Conservation (phyloP, 2,797 vertebrate genomes). For the Scolopax rusticola region DNA sequence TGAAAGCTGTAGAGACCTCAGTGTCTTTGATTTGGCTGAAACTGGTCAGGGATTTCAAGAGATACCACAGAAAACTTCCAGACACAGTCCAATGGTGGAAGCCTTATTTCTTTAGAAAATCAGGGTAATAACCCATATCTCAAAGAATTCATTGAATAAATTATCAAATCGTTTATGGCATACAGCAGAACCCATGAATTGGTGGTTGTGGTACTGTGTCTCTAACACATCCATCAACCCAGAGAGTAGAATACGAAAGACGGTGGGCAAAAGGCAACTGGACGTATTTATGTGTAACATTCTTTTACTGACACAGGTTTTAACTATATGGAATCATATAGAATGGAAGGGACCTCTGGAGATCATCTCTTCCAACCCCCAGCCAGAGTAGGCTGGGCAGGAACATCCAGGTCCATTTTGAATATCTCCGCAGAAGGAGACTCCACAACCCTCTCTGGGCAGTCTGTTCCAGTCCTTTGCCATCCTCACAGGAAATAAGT, state of each 20-base stretch:
- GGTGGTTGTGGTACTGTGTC: rapidly evolving
- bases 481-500: not conserved
- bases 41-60: not conserved
- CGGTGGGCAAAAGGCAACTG: rapidly evolving
- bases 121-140: not conserved
- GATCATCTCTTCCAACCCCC: not conserved
- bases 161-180: not conserved
- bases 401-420: not conserved
- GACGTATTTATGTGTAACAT: rapidly evolving
- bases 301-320: not conserved
- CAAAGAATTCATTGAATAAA: not conserved
- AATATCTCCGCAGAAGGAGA: not conserved
- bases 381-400: not conserved
- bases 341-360: not conserved
- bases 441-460: not conserved
- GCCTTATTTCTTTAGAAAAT: not conserved
- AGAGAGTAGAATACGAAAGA: not conserved
- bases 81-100: rapidly evolving
- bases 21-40: rapidly evolving
- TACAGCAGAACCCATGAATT: not conserved
- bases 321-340: not conserved
- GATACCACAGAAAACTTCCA: not conserved
- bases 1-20: rapidly evolving
- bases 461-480: not conserved
- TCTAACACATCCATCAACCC: rapidly evolving